Evolutionary conservation across 1,140 invertebrate genomes (phyloP).

Genomic region (Spodoptera frugiperda): DNA sequence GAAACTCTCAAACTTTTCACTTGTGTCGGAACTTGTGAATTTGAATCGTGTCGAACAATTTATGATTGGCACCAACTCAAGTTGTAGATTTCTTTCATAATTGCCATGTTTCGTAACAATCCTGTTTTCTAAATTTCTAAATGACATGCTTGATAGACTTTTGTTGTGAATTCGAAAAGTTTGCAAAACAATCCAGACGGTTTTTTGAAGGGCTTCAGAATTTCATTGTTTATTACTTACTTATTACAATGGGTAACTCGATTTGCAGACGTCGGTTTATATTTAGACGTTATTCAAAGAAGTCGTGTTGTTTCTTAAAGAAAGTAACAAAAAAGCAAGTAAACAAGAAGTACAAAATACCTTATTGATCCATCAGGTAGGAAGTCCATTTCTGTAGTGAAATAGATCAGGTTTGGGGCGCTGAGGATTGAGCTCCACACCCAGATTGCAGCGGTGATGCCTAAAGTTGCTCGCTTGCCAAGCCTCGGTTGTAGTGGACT

Average conservation of each 20-base stretch:
- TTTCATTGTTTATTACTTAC: neutral
- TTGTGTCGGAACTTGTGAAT: constrained; percentile 12
- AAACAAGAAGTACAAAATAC: constrained; percentile 51
- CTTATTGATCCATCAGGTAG: constrained; percentile 87
- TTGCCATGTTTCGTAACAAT: constrained; percentile 7
- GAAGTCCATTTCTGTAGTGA: constrained; percentile 88
- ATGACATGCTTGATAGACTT: neutral
- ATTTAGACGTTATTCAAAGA: neutral
- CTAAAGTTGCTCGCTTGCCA: constrained; percentile 92
- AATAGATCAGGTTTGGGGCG: constrained; percentile 94
- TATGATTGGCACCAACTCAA: constrained; percentile 8
- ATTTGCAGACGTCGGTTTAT: neutral
- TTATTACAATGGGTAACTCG: neutral
- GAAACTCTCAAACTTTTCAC: constrained; percentile 1
- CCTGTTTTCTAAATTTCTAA: neutral
- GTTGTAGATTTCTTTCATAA: neutral
- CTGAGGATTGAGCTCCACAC: constrained; percentile 90
- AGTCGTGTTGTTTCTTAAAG: no score
- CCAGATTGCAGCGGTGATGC: constrained; percentile 94
- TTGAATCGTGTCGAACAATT: neutral
- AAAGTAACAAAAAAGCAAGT: no score
- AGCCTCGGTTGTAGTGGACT: constrained; percentile 94
- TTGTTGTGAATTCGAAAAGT: constrained; percentile 3
- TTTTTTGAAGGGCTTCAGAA: neutral
- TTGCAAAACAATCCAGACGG: neutral